These are phyloP conservation scores for Scarus forsteni DNA, from an alignment of 2,797 vertebrate species.

Conservation along the genomic window DNA sequence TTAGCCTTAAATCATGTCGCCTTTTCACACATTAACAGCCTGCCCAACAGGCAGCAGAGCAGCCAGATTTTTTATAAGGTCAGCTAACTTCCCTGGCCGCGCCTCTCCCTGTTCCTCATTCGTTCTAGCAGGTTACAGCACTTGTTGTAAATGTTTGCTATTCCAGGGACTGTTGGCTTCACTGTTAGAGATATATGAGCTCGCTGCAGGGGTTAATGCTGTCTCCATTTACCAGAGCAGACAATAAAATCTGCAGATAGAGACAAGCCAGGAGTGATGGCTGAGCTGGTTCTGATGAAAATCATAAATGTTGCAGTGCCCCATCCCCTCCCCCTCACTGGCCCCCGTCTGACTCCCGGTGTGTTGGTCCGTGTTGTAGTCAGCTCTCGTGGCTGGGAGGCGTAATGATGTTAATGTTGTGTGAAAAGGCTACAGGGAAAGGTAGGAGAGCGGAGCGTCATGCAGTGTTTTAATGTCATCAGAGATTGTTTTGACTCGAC, in stretches of 20 bases:
- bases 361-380: constrained; percentile 36
- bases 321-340: constrained; percentile 32
- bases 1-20: constrained; percentile 78
- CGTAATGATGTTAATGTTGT: constrained; percentile 69
- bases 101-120: constrained; percentile 53
- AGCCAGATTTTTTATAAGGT: constrained; percentile 81
- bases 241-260: constrained; percentile 71
- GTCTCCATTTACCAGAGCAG: constrained; percentile 62
- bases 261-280: constrained; percentile 51
- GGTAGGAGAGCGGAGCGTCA: constrained; percentile 29
- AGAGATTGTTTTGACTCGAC: constrained; percentile 41
- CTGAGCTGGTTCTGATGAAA: constrained; percentile 55
- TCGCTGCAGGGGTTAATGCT: constrained; percentile 66
- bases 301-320: constrained; percentile 59
- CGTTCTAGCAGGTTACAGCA: constrained; percentile 56
- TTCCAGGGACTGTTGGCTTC: constrained; percentile 70
- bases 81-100: constrained; percentile 65
- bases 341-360: constrained; percentile 59
- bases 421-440: constrained; percentile 70
- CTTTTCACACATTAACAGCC: constrained; percentile 66
- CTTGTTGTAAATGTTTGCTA: constrained; percentile 76
- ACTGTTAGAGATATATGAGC: constrained; percentile 60
- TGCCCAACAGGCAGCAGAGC: constrained; percentile 67
- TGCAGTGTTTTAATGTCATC: constrained; percentile 55
- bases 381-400: constrained; percentile 51